Percentiles rank a stretch among this genome's conserved stretches.
Conservation (phyloP, 2,888 invertebrate genomes). For the Dolichomitus sp. region DNA sequence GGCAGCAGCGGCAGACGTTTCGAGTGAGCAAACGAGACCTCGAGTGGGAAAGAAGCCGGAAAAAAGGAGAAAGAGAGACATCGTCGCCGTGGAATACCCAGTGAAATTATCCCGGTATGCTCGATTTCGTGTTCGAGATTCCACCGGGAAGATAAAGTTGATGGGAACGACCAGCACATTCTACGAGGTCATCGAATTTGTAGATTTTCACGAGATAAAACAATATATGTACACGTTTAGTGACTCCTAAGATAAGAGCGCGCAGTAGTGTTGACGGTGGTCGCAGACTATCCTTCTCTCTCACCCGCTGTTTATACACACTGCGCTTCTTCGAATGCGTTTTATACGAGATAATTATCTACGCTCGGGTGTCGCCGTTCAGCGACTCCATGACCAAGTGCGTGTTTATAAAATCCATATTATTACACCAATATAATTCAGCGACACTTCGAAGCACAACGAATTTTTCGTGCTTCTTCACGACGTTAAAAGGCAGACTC, state of each 20-base stretch:
- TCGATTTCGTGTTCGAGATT: conserved; percentile 69
- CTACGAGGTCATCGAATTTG: conserved; percentile 69
- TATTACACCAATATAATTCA: conserved; percentile 25
- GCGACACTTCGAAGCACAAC: background rate
- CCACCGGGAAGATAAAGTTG: conserved; percentile 61
- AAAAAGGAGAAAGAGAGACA: conserved; percentile 41
- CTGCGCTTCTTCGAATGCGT: conserved; percentile 19
- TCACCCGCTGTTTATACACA: background rate
- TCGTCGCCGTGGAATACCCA: conserved; percentile 54
- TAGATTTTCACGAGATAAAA: conserved; percentile 65
- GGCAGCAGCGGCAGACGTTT: conserved; percentile 20
- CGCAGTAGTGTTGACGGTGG: conserved; percentile 18
- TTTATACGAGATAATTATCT: conserved; percentile 62
- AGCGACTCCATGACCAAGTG: conserved; percentile 25
- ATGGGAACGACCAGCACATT: conserved; percentile 61
- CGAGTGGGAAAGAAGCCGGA: conserved; percentile 18
- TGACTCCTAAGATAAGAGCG: conserved; percentile 54
- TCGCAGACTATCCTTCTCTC: background rate
- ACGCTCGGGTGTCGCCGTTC: background rate
- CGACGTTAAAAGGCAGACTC: background rate
- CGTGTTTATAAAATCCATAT: conserved; percentile 41
- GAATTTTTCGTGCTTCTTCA: background rate
- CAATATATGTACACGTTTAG: conserved; percentile 56
- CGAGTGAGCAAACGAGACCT: conserved; percentile 46
- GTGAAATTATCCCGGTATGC: conserved; percentile 67